Base-by-base conservation (phyloP, 2,113 vertebrate genomes). In the Psittacara wagleri region DNA sequence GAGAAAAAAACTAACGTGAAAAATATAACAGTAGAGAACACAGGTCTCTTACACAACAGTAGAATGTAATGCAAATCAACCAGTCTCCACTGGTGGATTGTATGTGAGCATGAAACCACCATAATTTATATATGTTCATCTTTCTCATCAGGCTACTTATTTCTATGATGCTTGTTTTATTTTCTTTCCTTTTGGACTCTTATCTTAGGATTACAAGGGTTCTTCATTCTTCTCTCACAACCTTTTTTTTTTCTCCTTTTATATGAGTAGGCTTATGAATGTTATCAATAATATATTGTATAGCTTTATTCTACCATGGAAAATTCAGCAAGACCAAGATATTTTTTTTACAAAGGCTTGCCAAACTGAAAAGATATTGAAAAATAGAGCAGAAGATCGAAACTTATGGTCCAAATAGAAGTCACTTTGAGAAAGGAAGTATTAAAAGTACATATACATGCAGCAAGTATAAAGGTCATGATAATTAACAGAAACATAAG, bases 321-420 rank as follows among this genome's bases (percentile, higher is more conserved):
- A 86, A 87, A 93, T 67, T 17, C 63, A 75, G 82, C n/a, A 83
- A 77, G 18, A 49, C 23, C 48, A 79, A 55, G 29, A 88, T 35
- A 64, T 90, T 90, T 68, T 95, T 95, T 93, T 68, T 44, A 64
- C 25, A 79, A 92, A 70, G 41, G 23, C n/a, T 89, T 82, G 10
- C 15, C 39, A 79, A 52, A 61, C 39, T 69, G 52, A 46, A 73
- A 88, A 57, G 48, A 33, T 66, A 43, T 20, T 55, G 20, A 79
- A 73, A 72, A 92, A 33, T 29, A 82, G 25, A 72, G 24, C 13
- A 86, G 73, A 87, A 89, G 59, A 88, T 80, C 72, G 80, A 92
- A 94, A 75, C 4, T 15, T 33, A 39, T 48, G 28, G 27, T 55
- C 17, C 88, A 78, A 86, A 70, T 35, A 63, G 10, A 70, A 29